Conservation (phyloP, 2,797 vertebrate genomes). For the Notolepis coatsorum region DNA sequence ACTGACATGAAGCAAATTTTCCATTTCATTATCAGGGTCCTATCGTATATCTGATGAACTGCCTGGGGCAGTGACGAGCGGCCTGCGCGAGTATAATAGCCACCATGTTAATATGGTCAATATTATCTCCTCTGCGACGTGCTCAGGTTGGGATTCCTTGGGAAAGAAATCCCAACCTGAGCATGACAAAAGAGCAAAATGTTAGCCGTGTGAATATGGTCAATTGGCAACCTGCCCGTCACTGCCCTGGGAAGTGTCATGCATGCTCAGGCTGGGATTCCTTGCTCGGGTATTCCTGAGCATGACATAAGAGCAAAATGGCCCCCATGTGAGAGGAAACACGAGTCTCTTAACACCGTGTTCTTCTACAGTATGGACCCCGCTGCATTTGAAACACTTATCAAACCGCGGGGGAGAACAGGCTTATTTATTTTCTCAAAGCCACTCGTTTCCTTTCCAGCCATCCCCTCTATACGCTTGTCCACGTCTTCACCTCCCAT, state of each 20-base stretch:
- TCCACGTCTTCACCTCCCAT: constrained; percentile 29
- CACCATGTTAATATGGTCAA: no score
- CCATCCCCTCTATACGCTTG: background rate
- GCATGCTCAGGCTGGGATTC: no score
- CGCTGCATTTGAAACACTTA: constrained; percentile 3
- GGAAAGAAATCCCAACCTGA: no score
- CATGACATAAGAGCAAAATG: no score
- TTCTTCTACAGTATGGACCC: constrained; percentile 11
- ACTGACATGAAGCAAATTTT: constrained; percentile 13
- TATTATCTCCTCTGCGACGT: no score
- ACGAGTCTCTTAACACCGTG: constrained; percentile 9
- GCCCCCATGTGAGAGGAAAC: no score
- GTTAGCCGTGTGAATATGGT: no score
- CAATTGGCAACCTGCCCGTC: no score
- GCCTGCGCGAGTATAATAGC: constrained; percentile 7
- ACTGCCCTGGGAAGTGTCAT: no score
- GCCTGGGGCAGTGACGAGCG: background rate
- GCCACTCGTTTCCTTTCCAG: background rate
- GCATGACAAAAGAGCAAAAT: no score
- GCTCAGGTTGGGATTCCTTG: no score
- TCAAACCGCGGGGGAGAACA: background rate
- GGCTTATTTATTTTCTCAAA: constrained; percentile 26
- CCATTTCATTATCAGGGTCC: constrained; percentile 1
- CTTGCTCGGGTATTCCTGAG: no score
- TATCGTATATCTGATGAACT: constrained; percentile 28